These are phyloP conservation scores for Nerophis ophidion DNA, from an alignment of 2,113 vertebrate genomes.

Conservation along the genomic window DNA sequence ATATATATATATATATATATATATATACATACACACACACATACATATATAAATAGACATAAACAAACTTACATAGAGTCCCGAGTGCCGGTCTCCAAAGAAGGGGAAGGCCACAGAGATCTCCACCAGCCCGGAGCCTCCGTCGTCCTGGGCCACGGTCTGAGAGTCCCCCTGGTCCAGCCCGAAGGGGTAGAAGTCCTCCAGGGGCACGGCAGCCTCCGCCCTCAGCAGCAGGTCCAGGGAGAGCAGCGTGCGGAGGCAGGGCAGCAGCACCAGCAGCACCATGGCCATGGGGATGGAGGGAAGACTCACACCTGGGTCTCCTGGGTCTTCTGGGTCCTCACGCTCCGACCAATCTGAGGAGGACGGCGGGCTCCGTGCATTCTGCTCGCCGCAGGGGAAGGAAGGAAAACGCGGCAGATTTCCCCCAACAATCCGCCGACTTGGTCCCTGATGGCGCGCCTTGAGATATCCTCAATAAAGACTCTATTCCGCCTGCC, in stretches of 20 bases:
- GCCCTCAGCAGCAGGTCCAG: conserved; percentile 56
- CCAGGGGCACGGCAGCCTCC: conserved; percentile 75
- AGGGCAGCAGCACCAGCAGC: conserved; percentile 61
- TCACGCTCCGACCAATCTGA: conserved; percentile 46
- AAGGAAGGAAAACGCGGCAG: conserved; percentile 53
- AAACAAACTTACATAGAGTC: conserved; percentile 89
- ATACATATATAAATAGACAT: too few relatives aligned
- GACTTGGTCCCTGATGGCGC: conserved; percentile 79
- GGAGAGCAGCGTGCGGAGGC: conserved; percentile 60
- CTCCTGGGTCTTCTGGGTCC: conserved; percentile 44
- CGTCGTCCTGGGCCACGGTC: conserved; percentile 88
- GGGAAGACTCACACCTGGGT: conserved; percentile 58
- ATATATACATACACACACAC: conserved; percentile 9
- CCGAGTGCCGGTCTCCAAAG: conserved; percentile 87
- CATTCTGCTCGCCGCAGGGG: conserved; percentile 69
- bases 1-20: conserved; percentile 16
- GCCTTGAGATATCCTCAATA: conserved; percentile 81
- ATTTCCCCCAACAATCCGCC: conserved; percentile 65
- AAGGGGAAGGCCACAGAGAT: conserved; percentile 89
- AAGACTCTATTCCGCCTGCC: conserved; percentile 82
- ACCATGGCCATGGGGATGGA: conserved; percentile 67
- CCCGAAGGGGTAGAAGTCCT: conserved; percentile 92
- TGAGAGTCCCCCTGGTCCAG: conserved; percentile 69
- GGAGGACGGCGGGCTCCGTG: conserved; percentile 70
- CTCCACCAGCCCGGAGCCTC: conserved; percentile 87